phyloP scores from a whole-genome alignment of 2,113 vertebrate species.

The Gymnarchus niloticus region DNA sequence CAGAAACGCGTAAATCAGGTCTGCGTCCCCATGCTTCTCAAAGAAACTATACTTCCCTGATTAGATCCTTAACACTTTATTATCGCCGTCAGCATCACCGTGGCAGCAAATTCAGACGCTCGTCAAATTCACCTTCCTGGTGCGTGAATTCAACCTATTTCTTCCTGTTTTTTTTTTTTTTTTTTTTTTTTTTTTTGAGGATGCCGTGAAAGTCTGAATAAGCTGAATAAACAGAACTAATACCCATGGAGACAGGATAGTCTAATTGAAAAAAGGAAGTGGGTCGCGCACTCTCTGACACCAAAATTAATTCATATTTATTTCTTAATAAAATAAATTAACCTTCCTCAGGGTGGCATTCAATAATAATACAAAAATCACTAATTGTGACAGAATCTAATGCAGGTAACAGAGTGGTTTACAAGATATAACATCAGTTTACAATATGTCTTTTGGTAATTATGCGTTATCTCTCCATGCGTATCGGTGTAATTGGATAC shows the following conservation, averaged over 20 bases:
- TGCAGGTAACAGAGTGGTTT: conserved; percentile 18
- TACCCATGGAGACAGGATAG: neutral
- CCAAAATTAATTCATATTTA: conserved; percentile 20
- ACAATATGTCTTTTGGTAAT: conserved; percentile 15
- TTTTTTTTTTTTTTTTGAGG: neutral
- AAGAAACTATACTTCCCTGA: neutral
- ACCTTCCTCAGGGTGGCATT: neutral
- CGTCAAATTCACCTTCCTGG: conserved; percentile 8
- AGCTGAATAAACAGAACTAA: neutral
- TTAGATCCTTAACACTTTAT: conserved; percentile 14
- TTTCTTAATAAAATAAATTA: conserved; percentile 10
- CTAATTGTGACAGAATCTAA: conserved; percentile 15
- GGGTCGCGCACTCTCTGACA: conserved; percentile 1
- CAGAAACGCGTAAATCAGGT: neutral
- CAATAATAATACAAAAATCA: conserved; percentile 17
- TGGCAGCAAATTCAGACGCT: conserved; percentile 7
- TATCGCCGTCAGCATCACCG: neutral
- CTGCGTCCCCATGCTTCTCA: neutral
- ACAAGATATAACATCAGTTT: conserved; percentile 16
- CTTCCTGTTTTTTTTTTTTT: neutral
- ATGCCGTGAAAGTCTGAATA: neutral
- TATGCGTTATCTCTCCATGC: conserved; percentile 7
- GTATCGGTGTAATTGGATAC: conserved; percentile 20
- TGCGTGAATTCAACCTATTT: neutral
- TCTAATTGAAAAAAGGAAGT: neutral